Base-by-base conservation (phyloP, 2,797 vertebrate genomes). In the Hippoglossus hippoglossus region DNA sequence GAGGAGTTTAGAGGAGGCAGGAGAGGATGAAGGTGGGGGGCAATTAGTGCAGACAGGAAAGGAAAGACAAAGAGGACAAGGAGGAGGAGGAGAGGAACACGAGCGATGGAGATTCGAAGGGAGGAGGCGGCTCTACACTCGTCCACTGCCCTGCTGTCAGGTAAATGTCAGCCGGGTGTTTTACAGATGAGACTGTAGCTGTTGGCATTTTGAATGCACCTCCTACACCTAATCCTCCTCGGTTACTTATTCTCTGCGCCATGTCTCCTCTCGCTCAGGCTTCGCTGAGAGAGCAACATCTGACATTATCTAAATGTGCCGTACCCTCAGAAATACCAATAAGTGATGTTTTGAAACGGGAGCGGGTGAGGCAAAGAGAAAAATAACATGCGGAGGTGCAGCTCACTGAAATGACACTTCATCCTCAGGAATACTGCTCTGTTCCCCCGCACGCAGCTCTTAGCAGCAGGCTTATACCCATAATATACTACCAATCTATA, bases 151-250 rank as follows among this genome's bases (percentile, higher is more conserved):
- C 67, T 22, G 78, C 83, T 90, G 90, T 91, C 91, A 89, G 85
- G 82, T 90, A 92, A 92, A 92, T 90, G 87, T 80, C 89, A 90
- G 66, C 64, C 66, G 68, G 73, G 64, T 89, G 86, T 89, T 91
- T 88, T 88, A 90, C 85, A 92, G 79, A 90, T 85, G 79, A 87
- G 74, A 73, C 75, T 77, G 75, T 78, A 57, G 87, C 79, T 79
- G 82, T 67, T 87, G 89, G 79, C 86, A 88, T 87, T 91, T 92
- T 76, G 36, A 84, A 84, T 65, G 73, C 72, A 74, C 64, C 81
- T 67, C 74, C 70, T 70, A 82, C 86, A 83, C 80, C 77, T 80
- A 26, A 73, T 81, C 77, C 75, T 63, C 67, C 53, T 64, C 12
- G 4, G 62, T 85, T 74, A 44, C 56, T 73, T 65, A 81, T 82